Evolutionary conservation across 2,797 vertebrate genomes (phyloP).

Genomic region (Gouania willdenowi): DNA sequence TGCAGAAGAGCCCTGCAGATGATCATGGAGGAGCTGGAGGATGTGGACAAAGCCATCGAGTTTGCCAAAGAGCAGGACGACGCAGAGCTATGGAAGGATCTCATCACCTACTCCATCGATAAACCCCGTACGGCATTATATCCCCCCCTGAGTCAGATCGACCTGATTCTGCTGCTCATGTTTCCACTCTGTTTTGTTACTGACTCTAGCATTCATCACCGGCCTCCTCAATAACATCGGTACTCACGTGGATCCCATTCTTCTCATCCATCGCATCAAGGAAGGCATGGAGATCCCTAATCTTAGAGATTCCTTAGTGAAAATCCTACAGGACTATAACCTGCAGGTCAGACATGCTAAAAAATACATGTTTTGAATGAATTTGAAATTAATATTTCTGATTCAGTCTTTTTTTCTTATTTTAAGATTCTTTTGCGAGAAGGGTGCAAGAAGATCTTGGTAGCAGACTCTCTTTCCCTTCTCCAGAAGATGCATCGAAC

Average conservation of each 20-base stretch:
- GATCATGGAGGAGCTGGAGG: conserved; percentile 95
- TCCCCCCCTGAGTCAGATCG: neutral
- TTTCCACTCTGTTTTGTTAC: neutral
- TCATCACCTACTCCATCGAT: conserved; percentile 97
- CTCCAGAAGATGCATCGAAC: conserved; percentile 96
- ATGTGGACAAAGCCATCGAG: conserved; percentile 98
- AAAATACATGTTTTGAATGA: neutral
- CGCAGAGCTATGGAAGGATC: conserved; percentile 95
- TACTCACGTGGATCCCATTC: conserved; percentile 95
- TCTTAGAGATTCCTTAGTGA: conserved; percentile 94
- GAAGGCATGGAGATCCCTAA: conserved; percentile 99
- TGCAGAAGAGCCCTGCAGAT: conserved; percentile 95
- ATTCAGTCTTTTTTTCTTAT: too few species aligned
- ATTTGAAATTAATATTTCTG: too few species aligned
- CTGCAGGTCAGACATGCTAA: conserved; percentile 78
- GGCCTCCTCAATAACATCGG: conserved; percentile 97
- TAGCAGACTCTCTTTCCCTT: conserved; percentile 93
- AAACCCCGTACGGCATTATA: conserved; percentile 85
- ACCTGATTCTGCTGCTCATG: neutral
- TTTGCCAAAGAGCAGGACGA: conserved; percentile 99
- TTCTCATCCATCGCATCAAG: conserved; percentile 95
- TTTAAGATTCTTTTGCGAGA: conserved; percentile 90
- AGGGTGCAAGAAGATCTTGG: conserved; percentile 98
- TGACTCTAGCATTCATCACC: conserved; percentile 89
- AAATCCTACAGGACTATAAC: conserved; percentile 98